phyloP scores from a whole-genome alignment of 2,888 invertebrate species.

The Timema cristinae region DNA sequence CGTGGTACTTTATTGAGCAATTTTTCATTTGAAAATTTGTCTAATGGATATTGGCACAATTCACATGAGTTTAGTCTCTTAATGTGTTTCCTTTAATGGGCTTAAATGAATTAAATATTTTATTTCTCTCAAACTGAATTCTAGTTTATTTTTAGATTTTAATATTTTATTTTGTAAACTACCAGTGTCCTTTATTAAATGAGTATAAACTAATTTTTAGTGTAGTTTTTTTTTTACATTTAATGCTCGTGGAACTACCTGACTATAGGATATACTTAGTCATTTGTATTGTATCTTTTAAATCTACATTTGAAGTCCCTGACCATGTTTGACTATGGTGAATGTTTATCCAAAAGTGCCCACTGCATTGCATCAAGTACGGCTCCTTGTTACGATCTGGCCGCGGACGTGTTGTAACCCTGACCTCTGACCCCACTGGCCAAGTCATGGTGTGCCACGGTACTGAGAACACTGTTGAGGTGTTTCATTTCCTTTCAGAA shows the following conservation, averaged over 20 bases:
- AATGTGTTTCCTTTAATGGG: no score
- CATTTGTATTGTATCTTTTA: slow-evolving; percentile 33
- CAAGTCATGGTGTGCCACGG: slow-evolving; percentile 78
- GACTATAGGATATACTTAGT: neutral
- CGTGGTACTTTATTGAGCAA: no score
- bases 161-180: no score
- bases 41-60: no score
- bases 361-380: slow-evolving; percentile 69
- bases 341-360: slow-evolving; percentile 46
- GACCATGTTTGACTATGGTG: no score
- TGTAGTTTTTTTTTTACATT: neutral
- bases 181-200: no score
- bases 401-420: slow-evolving; percentile 71
- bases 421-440: slow-evolving; percentile 68
- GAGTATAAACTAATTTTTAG: neutral
- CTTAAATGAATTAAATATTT: no score
- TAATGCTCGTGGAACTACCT: neutral
- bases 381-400: slow-evolving; percentile 78
- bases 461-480: slow-evolving; percentile 73
- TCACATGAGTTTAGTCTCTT: no score
- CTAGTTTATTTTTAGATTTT: no score
- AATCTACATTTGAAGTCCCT: no score
- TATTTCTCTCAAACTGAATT: no score
- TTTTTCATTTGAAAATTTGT: no score
- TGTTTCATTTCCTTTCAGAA: slow-evolving; percentile 74